phyloP scores from a whole-genome alignment of 1,140 invertebrate genomes.

The Drosophila tristis region DNA sequence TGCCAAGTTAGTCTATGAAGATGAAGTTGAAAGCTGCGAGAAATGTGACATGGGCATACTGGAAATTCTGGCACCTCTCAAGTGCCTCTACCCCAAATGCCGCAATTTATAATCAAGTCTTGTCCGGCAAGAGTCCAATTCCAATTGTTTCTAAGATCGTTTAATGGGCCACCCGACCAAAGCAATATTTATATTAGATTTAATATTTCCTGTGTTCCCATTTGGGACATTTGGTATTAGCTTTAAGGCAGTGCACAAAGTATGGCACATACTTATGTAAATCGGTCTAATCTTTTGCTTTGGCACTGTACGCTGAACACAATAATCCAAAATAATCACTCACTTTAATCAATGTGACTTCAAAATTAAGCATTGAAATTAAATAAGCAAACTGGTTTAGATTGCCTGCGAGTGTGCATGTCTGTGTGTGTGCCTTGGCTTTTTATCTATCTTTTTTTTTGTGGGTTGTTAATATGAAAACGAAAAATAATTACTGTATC shows the following conservation, averaged over 20 bases:
- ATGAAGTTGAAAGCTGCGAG: conserved; percentile 18
- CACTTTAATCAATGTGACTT: conserved; percentile 71
- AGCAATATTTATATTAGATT: too few relatives aligned
- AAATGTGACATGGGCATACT: background rate
- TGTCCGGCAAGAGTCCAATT: background rate
- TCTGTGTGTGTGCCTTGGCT: conserved; percentile 17
- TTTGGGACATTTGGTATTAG: too few relatives aligned
- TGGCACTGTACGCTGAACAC: conserved; percentile 16
- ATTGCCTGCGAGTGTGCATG: conserved; percentile 13
- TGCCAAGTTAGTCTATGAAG: conserved; percentile 34
- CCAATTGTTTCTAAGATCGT: too few relatives aligned
- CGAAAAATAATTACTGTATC: conserved; percentile 73
- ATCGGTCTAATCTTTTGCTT: background rate
- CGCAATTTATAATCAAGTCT: conserved; percentile 11
- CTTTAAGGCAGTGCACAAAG: too few relatives aligned
- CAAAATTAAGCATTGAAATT: conserved; percentile 72
- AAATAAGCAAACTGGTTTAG: conserved; percentile 73
- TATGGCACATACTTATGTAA: too few relatives aligned
- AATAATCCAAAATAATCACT: conserved; percentile 65
- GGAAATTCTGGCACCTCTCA: conserved; percentile 7
- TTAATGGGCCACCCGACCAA: too few relatives aligned
- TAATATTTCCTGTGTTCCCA: conserved; percentile 2
- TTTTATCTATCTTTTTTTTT: conserved; percentile 45
- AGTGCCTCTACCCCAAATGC: conserved; percentile 1
- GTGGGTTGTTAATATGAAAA: conserved; percentile 63